These are phyloP conservation scores for Garra rufa DNA, from an alignment of 2,113 vertebrate species.

Conservation along the genomic window DNA sequence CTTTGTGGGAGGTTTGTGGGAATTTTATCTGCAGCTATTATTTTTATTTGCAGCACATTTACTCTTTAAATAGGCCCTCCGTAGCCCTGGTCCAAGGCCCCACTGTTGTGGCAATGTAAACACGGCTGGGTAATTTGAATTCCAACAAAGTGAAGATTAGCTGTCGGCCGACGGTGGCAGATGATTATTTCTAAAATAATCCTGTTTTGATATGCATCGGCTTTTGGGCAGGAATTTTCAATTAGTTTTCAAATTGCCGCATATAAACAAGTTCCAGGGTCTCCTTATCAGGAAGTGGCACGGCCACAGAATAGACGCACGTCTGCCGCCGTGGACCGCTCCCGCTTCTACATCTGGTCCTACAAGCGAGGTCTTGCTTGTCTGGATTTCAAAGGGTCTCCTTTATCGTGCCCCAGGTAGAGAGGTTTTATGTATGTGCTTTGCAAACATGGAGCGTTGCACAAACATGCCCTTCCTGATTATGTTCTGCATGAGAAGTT, in stretches of 20 bases:
- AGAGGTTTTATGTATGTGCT: conserved; percentile 74
- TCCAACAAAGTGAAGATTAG: conserved; percentile 85
- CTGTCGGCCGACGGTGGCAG: conserved; percentile 78
- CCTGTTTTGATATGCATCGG: conserved; percentile 87
- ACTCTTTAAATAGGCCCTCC: conserved; percentile 72
- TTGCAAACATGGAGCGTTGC: conserved; percentile 80
- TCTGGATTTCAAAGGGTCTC: conserved; percentile 81
- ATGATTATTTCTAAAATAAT: conserved; percentile 85
- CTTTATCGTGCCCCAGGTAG: conserved; percentile 75
- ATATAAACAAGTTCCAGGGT: conserved; percentile 84
- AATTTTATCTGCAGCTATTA: conserved; percentile 74
- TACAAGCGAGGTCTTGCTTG: conserved; percentile 65
- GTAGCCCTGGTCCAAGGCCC: conserved; percentile 70
- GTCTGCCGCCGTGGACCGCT: conserved; percentile 49
- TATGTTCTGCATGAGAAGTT: conserved; percentile 82
- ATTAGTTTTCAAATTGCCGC: conserved; percentile 82
- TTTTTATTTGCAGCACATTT: conserved; percentile 50
- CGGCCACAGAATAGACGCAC: conserved; percentile 69
- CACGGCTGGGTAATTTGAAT: conserved; percentile 84
- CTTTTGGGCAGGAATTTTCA: conserved; percentile 82
- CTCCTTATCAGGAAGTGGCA: conserved; percentile 81
- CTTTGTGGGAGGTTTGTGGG: conserved; percentile 64
- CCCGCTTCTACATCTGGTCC: conserved; percentile 62
- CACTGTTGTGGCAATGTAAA: conserved; percentile 81
- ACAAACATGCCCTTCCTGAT: conserved; percentile 73